Base-by-base conservation (phyloP, 64 coral and sea anemone species). In the Anthopleura sola region DNA sequence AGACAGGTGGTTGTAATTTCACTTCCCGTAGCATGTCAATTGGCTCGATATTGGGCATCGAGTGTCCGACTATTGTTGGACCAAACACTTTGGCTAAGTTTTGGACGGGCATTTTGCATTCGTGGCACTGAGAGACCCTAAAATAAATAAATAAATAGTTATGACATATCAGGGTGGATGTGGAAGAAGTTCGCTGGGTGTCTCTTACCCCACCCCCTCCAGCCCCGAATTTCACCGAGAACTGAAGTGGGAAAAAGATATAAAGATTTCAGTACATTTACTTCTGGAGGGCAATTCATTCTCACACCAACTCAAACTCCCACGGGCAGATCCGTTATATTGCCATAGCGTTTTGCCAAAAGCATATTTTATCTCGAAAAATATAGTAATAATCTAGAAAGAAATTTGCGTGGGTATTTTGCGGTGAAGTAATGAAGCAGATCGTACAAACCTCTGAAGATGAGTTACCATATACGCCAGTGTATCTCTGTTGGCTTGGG, bases 31-130 rank as follows among this genome's bases (percentile, higher is more conserved):
- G 68, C 90, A 99, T 94, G 53, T 95, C 83, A 56, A 99, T 85
- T n/a, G 97, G 97, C 56, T 99, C 97, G 68, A 94, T 66, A 33
- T 90, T 91, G 6, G 81, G 60, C 33, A 84, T 87, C 0, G 93
- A 95, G 38, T 99, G 85, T 14, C 93, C 87, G 24, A 99, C 86
- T 39, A 99, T 75, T 11, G 97, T 99, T 24, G 97, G 97, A 1
- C 93, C 97, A 69, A 99, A 99, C 20, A 99, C 97, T 86, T 95
- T 94, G 12, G 97, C 90, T 18, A 99, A 44, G 62, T 99, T 99
- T 28, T 29, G 76, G 12, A 86, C 64, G 13, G 93, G 88, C 97
- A 99, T 99, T 89, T 95, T 99, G 49, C 97, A 99, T 62, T 99
- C 97, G 17, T 38, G 49, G 75, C 97, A 95, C 33, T 95, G 97